Conservation (phyloP, 2,888 invertebrate species). For the Epistrophella euchroma region DNA sequence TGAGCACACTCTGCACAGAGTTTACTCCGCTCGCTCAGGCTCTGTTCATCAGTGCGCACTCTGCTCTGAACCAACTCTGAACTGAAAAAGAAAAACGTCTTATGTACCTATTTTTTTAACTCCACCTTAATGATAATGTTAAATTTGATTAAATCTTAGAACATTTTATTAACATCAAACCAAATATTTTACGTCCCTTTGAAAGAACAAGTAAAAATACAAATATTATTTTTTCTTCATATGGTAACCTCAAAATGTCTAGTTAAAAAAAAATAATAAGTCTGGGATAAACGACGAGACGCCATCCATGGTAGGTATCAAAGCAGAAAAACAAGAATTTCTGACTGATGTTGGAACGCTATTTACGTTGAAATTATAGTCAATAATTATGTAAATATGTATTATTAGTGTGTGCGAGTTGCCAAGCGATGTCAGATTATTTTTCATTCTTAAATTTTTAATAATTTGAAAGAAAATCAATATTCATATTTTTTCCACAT, state of each 20-base stretch:
- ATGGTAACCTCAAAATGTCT: neutral
- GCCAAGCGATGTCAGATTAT: neutral
- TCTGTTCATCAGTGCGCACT: too few relatives aligned
- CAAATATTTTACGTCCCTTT: too few relatives aligned
- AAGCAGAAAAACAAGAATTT: neutral
- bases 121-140: too few relatives aligned
- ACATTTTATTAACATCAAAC: too few relatives aligned
- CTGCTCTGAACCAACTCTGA: too few relatives aligned
- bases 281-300: neutral
- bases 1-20: too few relatives aligned
- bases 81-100: too few relatives aligned
- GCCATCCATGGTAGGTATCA: neutral
- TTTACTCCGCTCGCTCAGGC: too few relatives aligned
- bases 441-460: constrained; percentile 6
- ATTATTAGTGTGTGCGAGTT: neutral
- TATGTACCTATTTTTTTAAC: too few relatives aligned
- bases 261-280: neutral
- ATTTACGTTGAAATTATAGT: constrained; percentile 6
- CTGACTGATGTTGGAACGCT: neutral
- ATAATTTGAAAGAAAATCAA: constrained; percentile 11
- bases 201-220: too few relatives aligned
- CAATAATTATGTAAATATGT: neutral
- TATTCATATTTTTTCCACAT: neutral
- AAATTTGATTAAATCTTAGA: too few relatives aligned
- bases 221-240: neutral